Percentiles rank a stretch among this genome's conserved stretches.
Evolutionary conservation across 2,797 vertebrate species (phyloP).

Genomic region (Schizopygopsis malacanthus): DNA sequence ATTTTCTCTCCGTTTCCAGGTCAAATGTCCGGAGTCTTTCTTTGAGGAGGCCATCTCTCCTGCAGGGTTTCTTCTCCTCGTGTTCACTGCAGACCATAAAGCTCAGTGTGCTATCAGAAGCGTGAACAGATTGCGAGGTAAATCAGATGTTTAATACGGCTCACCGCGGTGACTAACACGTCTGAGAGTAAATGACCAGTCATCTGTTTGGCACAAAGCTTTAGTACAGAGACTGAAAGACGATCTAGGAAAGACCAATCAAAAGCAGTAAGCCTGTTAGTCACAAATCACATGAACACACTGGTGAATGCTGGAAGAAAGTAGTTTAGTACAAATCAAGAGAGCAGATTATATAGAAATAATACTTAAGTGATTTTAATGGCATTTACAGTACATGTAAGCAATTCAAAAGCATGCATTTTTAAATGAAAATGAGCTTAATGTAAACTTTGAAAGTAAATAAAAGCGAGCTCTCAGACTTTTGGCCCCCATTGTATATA

Average conservation of each 20-base stretch:
- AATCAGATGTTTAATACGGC: constrained; percentile 7
- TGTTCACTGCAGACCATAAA: neutral
- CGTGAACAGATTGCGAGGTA: neutral
- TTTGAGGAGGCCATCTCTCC: neutral
- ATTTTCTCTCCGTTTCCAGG: neutral
- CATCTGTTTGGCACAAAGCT: constrained; percentile 3
- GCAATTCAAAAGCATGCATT: constrained; percentile 27
- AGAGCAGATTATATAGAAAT: constrained; percentile 16
- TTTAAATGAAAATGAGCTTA: constrained; percentile 19
- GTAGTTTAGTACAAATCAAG: constrained; percentile 3
- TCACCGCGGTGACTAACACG: neutral
- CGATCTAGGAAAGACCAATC: constrained; percentile 16
- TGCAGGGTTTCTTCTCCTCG: neutral
- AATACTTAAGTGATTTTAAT: constrained; percentile 6
- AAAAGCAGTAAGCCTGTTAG: neutral
- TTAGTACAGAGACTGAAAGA: neutral
- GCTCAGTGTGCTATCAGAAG: neutral
- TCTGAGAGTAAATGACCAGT: constrained; percentile 9
- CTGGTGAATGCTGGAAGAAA: constrained; percentile 16
- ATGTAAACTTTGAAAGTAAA: constrained; percentile 26
- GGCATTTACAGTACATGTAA: neutral
- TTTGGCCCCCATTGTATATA: neutral
- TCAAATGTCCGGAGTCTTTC: neutral
- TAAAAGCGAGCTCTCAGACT: neutral
- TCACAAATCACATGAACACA: constrained; percentile 8